Base-by-base conservation (phyloP, 2,797 vertebrate genomes). In the Bovichtus variegatus region DNA sequence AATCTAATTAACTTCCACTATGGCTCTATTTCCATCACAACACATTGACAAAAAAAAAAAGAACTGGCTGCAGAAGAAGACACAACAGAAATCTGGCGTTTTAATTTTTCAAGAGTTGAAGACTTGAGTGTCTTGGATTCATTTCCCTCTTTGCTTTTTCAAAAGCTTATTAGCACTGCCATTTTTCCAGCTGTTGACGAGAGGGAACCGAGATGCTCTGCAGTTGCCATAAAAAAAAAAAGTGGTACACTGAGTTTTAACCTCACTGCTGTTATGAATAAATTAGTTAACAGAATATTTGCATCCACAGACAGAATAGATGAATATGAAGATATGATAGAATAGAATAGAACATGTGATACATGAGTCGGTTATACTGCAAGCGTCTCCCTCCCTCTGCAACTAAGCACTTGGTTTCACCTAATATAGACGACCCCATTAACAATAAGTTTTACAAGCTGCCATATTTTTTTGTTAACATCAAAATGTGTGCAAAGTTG, bases 1-100 rank as follows among this genome's bases (percentile, higher is more conserved):
- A 15, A n/a, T 78, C 66, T 78, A 76, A 85, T 85, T 76, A 69
- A 60, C 58, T 78, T 74, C 12, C n/a, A 55, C 63, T 38, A 5
- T 21, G 57, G 53, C 43, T 51, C 54, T 40, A 47, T 84, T 80
- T 76, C 66, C 41, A 55, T 71, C 46, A 31, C 53, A 47, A 49
- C 36, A 51, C 36, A 16, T 19, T 19, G n/a, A 43, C 10, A 59
- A 59, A 19, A 47, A 60, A 13, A 34, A 18, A 36, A 38, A 65
- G n/a, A 50, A 50, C 64, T 15, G 15, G 16, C 29, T 61, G 53
- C 23, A 74, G 62, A 51, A 15, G 18, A 47, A 55, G 3, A 59
- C 51, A 53, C 25, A 19, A 51, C 44, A 46, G 49, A 60, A 53
- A 59, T 21, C 21, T 54, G 34, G 7, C 27, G 1, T 36, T 55